Evolutionary conservation across 2,113 vertebrate genomes (phyloP).

Genomic region (Nothocercus nigrocapillus): DNA sequence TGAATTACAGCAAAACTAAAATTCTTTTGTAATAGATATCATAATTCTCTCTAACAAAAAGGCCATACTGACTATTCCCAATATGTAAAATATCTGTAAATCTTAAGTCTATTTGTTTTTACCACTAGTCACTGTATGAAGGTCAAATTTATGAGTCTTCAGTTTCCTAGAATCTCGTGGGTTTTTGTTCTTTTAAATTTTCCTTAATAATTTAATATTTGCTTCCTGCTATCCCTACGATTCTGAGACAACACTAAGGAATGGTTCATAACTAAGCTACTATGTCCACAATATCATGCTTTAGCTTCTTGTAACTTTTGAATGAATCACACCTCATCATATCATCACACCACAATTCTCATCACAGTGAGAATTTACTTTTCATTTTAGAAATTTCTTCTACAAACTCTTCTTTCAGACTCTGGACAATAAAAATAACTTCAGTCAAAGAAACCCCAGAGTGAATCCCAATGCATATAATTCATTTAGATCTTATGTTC

Average conservation of each 20-base stretch:
- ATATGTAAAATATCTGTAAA: neutral
- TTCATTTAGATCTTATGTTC: neutral
- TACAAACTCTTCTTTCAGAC: neutral
- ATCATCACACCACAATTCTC: neutral
- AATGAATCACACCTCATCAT: neutral
- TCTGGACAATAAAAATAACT: neutral
- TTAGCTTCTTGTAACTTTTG: neutral
- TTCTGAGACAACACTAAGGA: neutral
- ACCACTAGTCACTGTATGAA: neutral
- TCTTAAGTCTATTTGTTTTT: neutral
- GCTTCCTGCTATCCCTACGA: neutral
- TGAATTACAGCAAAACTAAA: neutral
- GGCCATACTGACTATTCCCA: neutral
- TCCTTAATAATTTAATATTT: neutral
- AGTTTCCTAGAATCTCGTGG: neutral
- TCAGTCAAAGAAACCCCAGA: neutral
- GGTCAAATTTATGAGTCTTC: neutral
- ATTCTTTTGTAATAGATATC: neutral
- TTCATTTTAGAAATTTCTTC: neutral
- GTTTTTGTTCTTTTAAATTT: too few species aligned
- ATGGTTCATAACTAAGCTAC: neutral
- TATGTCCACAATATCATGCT: neutral
- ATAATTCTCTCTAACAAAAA: neutral
- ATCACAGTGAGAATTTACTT: neutral
- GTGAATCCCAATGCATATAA: neutral